Evolutionary conservation across 1,140 invertebrate genomes (phyloP).

Genomic region (Drosophila bocki): DNA sequence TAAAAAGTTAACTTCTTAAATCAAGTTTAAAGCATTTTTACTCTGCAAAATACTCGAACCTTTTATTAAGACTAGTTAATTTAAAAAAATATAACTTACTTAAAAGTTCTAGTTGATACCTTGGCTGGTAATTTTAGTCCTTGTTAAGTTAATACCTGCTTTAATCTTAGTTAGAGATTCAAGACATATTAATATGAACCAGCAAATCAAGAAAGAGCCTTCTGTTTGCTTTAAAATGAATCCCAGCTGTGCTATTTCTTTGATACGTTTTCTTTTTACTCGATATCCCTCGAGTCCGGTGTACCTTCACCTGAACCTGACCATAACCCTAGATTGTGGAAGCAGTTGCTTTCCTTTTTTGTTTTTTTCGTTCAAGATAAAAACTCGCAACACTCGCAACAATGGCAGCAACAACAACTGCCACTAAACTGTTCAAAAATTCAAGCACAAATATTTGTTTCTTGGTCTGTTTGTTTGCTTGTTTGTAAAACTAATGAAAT

Average conservation of each 20-base stretch:
- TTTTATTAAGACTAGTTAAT: too few species aligned
- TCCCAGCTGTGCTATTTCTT: conserved; percentile 32
- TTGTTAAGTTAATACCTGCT: neutral
- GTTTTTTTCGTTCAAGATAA: conserved; percentile 59
- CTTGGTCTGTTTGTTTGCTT: conserved; percentile 79
- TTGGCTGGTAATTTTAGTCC: neutral
- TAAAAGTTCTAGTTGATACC: neutral
- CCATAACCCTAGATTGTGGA: conserved; percentile 67
- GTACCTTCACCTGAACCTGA: conserved; percentile 59
- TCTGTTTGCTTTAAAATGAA: conserved; percentile 32
- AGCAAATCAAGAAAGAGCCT: neutral
- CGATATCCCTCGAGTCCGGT: conserved; percentile 58
- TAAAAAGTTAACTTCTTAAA: neutral
- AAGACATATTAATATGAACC: conserved; percentile 1
- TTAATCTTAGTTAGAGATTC: neutral
- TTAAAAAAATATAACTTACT: neutral
- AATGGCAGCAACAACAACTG: conserved; percentile 48
- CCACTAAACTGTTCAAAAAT: conserved; percentile 78
- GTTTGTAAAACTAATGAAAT: conserved; percentile 83
- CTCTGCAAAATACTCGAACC: neutral
- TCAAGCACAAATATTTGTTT: conserved; percentile 80
- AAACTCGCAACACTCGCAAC: conserved; percentile 45
- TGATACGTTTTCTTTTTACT: conserved; percentile 55
- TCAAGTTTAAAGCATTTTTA: neutral
- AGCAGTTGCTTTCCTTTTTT: conserved; percentile 29